Conservation (phyloP, 1,140 invertebrate genomes). For the Drosophila pectinifera region DNA sequence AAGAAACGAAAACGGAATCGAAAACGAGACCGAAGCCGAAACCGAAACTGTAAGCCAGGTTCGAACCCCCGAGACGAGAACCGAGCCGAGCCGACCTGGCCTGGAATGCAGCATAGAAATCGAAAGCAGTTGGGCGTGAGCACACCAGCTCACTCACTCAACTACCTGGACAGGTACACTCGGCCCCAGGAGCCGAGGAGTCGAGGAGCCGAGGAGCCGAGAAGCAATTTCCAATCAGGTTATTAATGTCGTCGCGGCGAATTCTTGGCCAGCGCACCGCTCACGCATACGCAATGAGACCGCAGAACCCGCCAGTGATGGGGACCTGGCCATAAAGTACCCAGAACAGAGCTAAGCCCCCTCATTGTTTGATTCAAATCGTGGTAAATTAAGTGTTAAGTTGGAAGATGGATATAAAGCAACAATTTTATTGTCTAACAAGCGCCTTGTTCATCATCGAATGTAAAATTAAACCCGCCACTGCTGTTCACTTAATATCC, state of each 20-base stretch:
- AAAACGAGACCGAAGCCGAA: slow-evolving; percentile 22
- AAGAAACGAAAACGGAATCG: too few relatives aligned
- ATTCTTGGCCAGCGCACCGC: slow-evolving; percentile 62
- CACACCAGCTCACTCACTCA: slow-evolving; percentile 9
- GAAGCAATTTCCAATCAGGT: slow-evolving; percentile 61
- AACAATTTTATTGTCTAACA: too few relatives aligned
- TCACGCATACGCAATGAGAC: slow-evolving; percentile 72
- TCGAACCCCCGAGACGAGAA: slow-evolving; percentile 50
- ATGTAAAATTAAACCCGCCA: too few relatives aligned
- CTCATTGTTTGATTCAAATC: not conserved
- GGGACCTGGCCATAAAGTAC: not conserved
- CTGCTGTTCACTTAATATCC: too few relatives aligned
- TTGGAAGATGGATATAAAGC: too few relatives aligned
- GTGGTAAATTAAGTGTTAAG: too few relatives aligned
- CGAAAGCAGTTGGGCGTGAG: slow-evolving; percentile 54
- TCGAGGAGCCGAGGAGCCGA: not conserved
- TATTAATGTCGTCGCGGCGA: slow-evolving; percentile 54
- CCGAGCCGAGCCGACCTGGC: slow-evolving; percentile 43
- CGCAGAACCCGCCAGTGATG: slow-evolving; percentile 12
- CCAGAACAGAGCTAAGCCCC: not conserved
- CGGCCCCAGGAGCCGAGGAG: too few relatives aligned
- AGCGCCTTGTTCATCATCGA: too few relatives aligned
- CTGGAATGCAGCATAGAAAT: slow-evolving; percentile 79
- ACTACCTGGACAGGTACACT: slow-evolving; percentile 11
- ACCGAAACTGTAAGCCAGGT: too few relatives aligned